phyloP scores from a whole-genome alignment of 35 echinoderm and acorn worm species.

The Nesometra sesokonis region DNA sequence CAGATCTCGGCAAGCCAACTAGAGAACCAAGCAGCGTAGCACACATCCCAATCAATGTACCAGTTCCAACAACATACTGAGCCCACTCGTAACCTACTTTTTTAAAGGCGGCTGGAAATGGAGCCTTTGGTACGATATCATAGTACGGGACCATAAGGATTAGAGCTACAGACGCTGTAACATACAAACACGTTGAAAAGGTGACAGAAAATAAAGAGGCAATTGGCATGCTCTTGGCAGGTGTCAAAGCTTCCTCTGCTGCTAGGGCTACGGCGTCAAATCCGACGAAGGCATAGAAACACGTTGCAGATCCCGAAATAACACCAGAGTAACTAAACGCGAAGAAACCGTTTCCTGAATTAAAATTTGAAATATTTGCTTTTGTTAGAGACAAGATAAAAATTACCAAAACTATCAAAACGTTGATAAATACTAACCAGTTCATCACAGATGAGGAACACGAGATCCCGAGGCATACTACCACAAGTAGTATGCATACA shows the following conservation, averaged over 20 bases:
- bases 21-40: not conserved
- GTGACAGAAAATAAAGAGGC: conserved; percentile 23
- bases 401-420: conserved; percentile 35
- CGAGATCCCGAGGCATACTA: conserved; percentile 15
- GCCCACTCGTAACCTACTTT: conserved; percentile 23
- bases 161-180: conserved; percentile 11
- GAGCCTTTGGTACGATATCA: conserved; percentile 13
- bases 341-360: conserved; percentile 30
- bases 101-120: conserved; percentile 24
- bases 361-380: conserved; percentile 36
- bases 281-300: conserved; percentile 38
- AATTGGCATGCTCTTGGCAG: conserved; percentile 18
- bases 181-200: conserved; percentile 6
- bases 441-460: conserved; percentile 43
- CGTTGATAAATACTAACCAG: conserved; percentile 48
- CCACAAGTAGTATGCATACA: not conserved
- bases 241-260: conserved; percentile 30
- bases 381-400: conserved; percentile 31
- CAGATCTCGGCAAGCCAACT: conserved; percentile 19
- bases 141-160: conserved; percentile 37
- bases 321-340: conserved; percentile 43
- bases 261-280: conserved; percentile 39
- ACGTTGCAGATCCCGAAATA: conserved; percentile 26
- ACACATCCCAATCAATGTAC: conserved; percentile 37
- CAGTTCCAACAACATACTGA: conserved; percentile 23